Evolutionary conservation across 2,797 vertebrate genomes (phyloP), one percentile per base, ranked within the genome.

Genomic region (Rhynchotus rufescens): DNA sequence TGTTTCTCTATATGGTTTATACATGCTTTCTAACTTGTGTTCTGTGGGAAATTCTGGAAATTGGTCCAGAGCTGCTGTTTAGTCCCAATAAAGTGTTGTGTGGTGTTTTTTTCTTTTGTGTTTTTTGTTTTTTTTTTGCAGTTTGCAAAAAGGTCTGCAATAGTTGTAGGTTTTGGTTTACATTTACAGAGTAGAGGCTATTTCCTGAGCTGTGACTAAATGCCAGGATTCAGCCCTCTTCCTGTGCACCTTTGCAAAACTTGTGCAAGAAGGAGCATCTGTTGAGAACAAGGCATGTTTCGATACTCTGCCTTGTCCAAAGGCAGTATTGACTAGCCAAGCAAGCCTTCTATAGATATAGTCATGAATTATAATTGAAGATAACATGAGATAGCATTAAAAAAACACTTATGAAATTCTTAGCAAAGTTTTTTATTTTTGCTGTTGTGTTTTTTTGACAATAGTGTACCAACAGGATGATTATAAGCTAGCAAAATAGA

Each of bases 401-500:
- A 81, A 36, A 36, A 36, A 36, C 36, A 8, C 36, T 36, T 36
- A 4, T 72, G 80, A 88, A 93, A 62, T 45, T n/a, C 61, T 59
- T 66, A 80, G 13, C 38, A 40, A 40, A 40, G 38, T 4, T 12
- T 12, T 40, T 12, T 12, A 4, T 13, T 40, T 40, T 40, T 40
- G 7, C 36, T 40, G 13, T 10, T 10, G 38, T 40, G 10, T 40
- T 67, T 80, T 85, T 9, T 32, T 32, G 68, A 51, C 54, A 34
- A 1, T 22, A 51, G 17, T n/a, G 20, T 57, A 56, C 9, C 26
- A 83, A 62, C 34, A 59, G 28, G 9, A 38, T 73, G 59, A 72
- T 89, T 78, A 85, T 90, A 64, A 80, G 49, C 45, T 26, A 65
- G 77, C 71, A 80, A 93, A 56, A 71, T 34, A 54, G 15, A n/a